These are phyloP conservation scores for Heliconius hortense DNA, from an alignment of 2,888 invertebrate species.

Conservation along the genomic window DNA sequence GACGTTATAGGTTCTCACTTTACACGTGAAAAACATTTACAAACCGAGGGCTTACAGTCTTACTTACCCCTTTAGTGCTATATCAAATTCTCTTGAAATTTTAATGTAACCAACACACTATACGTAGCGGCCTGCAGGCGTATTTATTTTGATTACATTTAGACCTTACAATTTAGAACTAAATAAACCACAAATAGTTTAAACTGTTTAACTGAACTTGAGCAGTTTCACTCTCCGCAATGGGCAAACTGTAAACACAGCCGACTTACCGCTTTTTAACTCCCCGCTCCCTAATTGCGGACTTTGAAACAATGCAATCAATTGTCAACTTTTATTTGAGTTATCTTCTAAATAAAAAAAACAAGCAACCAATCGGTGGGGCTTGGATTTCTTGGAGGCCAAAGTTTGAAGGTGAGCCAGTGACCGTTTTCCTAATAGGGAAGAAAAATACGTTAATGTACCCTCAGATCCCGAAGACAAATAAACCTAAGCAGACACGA, in stretches of 20 bases:
- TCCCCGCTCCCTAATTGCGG: constrained; percentile 61
- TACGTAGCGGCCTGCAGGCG: not conserved
- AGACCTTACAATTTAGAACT: constrained; percentile 13
- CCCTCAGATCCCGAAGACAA: constrained; percentile 80
- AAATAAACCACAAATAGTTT: constrained; percentile 31
- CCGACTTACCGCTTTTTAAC: constrained; percentile 59
- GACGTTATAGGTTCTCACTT: not conserved
- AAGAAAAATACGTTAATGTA: constrained; percentile 83
- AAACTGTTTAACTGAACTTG: constrained; percentile 57
- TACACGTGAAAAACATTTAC: not conserved
- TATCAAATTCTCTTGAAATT: not conserved
- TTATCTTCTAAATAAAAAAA: constrained; percentile 74
- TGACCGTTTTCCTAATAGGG: constrained; percentile 78
- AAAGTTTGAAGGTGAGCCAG: constrained; percentile 78
- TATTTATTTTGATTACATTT: constrained; percentile 17
- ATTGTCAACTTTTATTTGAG: constrained; percentile 80
- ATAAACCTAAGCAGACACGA: constrained; percentile 77
- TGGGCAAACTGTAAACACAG: constrained; percentile 57
- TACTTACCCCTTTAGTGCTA: not conserved
- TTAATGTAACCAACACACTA: not conserved
- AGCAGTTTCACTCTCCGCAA: constrained; percentile 52
- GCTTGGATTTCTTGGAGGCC: constrained; percentile 66
- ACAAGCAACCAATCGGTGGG: constrained; percentile 69
- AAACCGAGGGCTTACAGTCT: not conserved
- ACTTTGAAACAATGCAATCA: constrained; percentile 72